phyloP scores from a whole-genome alignment of 1,140 invertebrate species.

The Drosophila obscura region DNA sequence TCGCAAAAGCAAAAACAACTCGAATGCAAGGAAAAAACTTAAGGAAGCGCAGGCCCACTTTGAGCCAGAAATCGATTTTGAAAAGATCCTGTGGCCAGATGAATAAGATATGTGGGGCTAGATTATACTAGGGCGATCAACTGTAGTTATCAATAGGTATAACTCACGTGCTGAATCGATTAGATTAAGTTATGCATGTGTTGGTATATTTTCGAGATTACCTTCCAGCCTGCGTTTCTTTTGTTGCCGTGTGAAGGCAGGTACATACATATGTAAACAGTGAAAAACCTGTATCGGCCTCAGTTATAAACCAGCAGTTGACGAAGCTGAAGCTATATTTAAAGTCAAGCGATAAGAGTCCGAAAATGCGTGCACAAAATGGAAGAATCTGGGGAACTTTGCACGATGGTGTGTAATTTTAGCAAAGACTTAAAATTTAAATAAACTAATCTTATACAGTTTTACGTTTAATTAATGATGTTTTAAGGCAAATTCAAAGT shows the following conservation, averaged over 20 bases:
- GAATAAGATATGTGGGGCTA: not conserved
- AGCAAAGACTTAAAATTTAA: not conserved
- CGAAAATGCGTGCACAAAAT: slow-evolving; percentile 47
- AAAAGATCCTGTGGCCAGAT: slow-evolving; percentile 23
- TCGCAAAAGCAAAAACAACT: slow-evolving; percentile 28
- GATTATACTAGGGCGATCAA: not conserved
- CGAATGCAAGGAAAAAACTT: slow-evolving; percentile 18
- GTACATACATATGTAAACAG: slow-evolving; percentile 22
- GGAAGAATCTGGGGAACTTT: slow-evolving; percentile 62
- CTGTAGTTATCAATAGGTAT: not conserved
- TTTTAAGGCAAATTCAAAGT: slow-evolving; percentile 63
- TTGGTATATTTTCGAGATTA: slow-evolving; percentile 9
- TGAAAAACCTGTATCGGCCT: slow-evolving; percentile 35
- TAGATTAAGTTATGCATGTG: slow-evolving; percentile 10
- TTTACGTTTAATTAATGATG: not conserved
- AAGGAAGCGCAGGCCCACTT: slow-evolving; percentile 10
- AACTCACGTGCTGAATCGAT: slow-evolving; percentile 24
- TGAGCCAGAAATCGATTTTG: slow-evolving; percentile 25
- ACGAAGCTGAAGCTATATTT: not conserved
- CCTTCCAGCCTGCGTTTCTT: slow-evolving; percentile 1
- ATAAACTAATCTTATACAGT: not conserved
- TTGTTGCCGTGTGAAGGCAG: not conserved
- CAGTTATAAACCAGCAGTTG: slow-evolving; percentile 29
- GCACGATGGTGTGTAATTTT: slow-evolving; percentile 51
- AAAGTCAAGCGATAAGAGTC: slow-evolving; percentile 32